Base-by-base conservation (phyloP, 2,113 vertebrate genomes). In the Semicossyphus pulcher region DNA sequence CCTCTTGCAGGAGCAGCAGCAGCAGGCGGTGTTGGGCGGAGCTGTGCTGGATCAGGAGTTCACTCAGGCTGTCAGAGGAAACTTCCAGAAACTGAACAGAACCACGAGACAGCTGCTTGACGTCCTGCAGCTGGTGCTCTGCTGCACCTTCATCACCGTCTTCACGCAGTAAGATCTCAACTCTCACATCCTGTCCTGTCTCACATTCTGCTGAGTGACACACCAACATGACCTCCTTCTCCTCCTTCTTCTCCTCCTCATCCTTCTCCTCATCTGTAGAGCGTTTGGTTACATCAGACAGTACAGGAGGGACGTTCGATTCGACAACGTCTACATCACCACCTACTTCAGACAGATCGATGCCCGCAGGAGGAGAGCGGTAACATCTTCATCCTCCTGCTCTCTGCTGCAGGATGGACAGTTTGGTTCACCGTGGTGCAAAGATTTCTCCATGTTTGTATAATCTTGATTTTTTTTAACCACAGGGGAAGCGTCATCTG, bases 311-410 rank as follows among this genome's bases (percentile, higher is more conserved):
- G 81, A 91, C 39, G 4, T 91, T 25, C 29, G 7, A 7, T 92
- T 92, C 18, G 89, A 92, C 62, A 91, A 92, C 29, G 1, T 85
- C 23, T 92, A 89, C 84, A 26, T 92, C 86, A 89, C 87, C 18
- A 29, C 51, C 16, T 81, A 80, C 78, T 92, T 92, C 83, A 81
- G 67, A 36, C 49, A 29, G 67, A 77, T 91, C 0, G 91, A 92
- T 8, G 29, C 32, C 1, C 72, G 62, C 53, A 73, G 87, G 75
- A 76, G 9, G 45, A 71, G 1, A 54, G 25, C 4, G 76, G 90
- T 90, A 72, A 26, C 10, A 1, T 16, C 52, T 6, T 64, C 44
- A 2, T 68, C 32, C 0, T 45, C 45, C 3, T 59, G 23, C 21
- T 44, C 37, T 10, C 10, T 3, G 2, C 10, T 16, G 4, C n/a